Base-by-base conservation (phyloP, 2,797 vertebrate genomes). In the Cuculus canorus region DNA sequence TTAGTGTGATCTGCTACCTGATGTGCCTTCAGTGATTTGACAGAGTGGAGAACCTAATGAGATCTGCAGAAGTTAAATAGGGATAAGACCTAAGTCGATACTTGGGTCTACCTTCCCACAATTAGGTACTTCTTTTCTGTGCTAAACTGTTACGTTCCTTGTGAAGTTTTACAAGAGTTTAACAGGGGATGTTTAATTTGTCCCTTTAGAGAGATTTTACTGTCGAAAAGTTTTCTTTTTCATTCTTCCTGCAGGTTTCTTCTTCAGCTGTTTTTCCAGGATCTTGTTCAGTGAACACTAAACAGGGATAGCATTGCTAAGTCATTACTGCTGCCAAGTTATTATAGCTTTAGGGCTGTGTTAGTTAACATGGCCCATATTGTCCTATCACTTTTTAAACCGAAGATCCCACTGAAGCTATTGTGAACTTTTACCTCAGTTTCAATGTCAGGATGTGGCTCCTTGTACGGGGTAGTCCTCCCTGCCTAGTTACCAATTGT, bases 371-470 rank as follows among this genome's bases (percentile, higher is more conserved):
- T 33, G 37, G 48, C 68, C 45, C 5, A 1, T 50, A 23, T 92
- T 82, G 79, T 89, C n/a, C 61, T 89, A 35, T 57, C 65, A 65
- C 11, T 78, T 87, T 65, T 88, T 65, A 81, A 83, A 71, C 43
- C 0, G 41, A 93, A 91, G 92, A 96, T 93, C 91, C 69, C 70
- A 60, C 82, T 65, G 72, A 91, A 75, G 75, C 7, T 87, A 72
- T 35, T 85, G 83, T 96, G 95, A 95, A 94, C 95, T 95, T 95
- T 94, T 92, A 69, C 82, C 84, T 95, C 87, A 11, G 39, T 93
- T 96, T 96, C 92, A 97, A 95, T 97, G 92, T 93, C 94, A 97
- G 96, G 95, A 96, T 95, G 71, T 94, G 91, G 84, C 92, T 96
- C 85, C 92, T 96, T 92, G 91, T 90, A 86, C 87, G 72, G 79